These are phyloP conservation scores for Holotrichia oblita DNA, from an alignment of 1,140 invertebrate species.

Conservation along the genomic window DNA sequence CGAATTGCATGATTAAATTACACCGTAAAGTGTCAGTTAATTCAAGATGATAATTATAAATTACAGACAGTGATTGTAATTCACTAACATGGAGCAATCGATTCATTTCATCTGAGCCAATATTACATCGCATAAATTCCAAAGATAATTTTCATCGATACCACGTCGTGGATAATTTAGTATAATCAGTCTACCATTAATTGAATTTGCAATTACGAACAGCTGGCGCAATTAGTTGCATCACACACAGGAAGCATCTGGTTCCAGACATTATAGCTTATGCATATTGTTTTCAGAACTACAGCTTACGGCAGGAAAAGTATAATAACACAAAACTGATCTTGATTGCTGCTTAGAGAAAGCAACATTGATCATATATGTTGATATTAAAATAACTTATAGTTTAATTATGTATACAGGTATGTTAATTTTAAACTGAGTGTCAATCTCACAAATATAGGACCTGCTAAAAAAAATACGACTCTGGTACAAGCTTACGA, in stretches of 20 bases:
- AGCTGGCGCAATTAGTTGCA: slow-evolving; percentile 6
- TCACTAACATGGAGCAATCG: not conserved
- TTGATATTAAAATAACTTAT: no score
- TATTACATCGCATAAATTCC: slow-evolving; percentile 27
- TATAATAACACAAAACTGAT: no score
- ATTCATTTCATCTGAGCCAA: slow-evolving; percentile 22
- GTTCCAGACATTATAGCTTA: not conserved
- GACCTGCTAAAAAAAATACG: no score
- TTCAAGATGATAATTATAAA: slow-evolving; percentile 9
- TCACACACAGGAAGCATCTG: not conserved
- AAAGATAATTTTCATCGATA: slow-evolving; percentile 4
- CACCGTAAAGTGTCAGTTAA: not conserved
- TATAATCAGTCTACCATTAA: slow-evolving; percentile 26
- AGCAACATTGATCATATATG: no score
- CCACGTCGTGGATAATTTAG: slow-evolving; percentile 8
- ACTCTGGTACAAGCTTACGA: no score
- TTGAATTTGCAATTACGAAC: not conserved
- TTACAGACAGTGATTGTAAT: slow-evolving; percentile 4
- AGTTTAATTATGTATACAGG: not conserved
- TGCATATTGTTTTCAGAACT: not conserved
- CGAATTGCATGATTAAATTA: not conserved
- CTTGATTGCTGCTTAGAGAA: no score
- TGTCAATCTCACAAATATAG: no score
- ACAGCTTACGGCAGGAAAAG: no score
- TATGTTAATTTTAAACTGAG: no score